Conservation (phyloP, 2,888 invertebrate species). For the Endomychus coccineus region DNA sequence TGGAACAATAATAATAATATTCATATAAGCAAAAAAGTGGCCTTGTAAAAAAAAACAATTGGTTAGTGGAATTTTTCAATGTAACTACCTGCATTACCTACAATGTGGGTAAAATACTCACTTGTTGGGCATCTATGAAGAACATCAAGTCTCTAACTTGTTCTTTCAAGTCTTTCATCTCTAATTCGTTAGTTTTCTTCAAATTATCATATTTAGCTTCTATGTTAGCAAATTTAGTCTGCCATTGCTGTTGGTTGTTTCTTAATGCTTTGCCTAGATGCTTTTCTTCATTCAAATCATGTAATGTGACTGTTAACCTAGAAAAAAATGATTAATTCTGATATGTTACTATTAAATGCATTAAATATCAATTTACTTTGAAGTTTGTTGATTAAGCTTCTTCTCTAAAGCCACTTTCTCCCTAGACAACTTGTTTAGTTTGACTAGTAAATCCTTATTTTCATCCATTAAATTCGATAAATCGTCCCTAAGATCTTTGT, state of each 20-base stretch:
- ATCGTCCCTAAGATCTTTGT: slow-evolving; percentile 44
- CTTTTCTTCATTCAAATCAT: slow-evolving; percentile 75
- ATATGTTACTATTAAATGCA: not conserved
- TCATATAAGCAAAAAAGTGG: slow-evolving; percentile 1
- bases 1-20: slow-evolving; percentile 13
- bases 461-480: slow-evolving; percentile 47
- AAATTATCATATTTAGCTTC: slow-evolving; percentile 47
- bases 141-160: slow-evolving; percentile 96
- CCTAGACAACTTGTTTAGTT: slow-evolving; percentile 49
- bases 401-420: slow-evolving; percentile 66
- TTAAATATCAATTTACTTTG: slow-evolving; percentile 46
- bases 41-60: too few species aligned
- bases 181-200: slow-evolving; percentile 47
- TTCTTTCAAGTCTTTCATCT: slow-evolving; percentile 80
- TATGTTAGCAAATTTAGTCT: slow-evolving; percentile 52
- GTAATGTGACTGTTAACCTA: slow-evolving; percentile 47
- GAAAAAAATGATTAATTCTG: slow-evolving; percentile 13
- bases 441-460: slow-evolving; percentile 41
- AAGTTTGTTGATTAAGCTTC: slow-evolving; percentile 56
- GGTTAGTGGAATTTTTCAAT: not conserved
- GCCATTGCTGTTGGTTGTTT: slow-evolving; percentile 68
- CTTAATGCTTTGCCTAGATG: slow-evolving; percentile 73
- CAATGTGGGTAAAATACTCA: slow-evolving; percentile 19
- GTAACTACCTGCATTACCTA: not conserved
- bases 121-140: slow-evolving; percentile 78